Evolutionary conservation across 1,140 invertebrate species (phyloP), one percentile per base, ranked within the genome.

Genomic region (Diplogasteroides magnus): DNA sequence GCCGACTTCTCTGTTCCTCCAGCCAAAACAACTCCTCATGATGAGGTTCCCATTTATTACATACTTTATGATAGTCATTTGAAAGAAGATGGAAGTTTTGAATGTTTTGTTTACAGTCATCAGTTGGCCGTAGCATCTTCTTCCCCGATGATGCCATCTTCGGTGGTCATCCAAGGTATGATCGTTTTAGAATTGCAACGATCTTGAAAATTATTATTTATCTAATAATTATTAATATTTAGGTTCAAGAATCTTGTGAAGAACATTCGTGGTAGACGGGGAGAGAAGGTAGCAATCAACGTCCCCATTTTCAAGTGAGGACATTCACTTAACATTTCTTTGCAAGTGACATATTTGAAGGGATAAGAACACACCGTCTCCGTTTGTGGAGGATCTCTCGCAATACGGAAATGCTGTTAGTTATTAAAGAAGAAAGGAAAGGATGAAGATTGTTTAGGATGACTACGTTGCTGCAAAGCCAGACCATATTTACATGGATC

Each of bases 91-190:
- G n/a, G n/a, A n/a, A n/a, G n/a, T n/a, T n/a, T n/a, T n/a, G n/a
- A n/a, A n/a, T n/a, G n/a, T n/a, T n/a, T n/a, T n/a, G n/a, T n/a
- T n/a, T n/a, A n/a, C n/a, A n/a, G n/a, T n/a, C 37, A 6, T 48
- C 37, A 6, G 37, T 48, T 1, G 91, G 93, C 0, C 87, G 86
- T 68, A 97, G 94, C 1, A 85, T 94, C 6, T 99, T 94, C 85
- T 95, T 94, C 82, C 94, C 97, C 0, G 93, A 98, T 84, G 90
- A 94, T 79, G 93, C 89, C 14, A 96, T 98, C 77, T 96, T 88
- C 85, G 87, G 88, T 26, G 92, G 91, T 31, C 96, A 98, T 89
- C 95, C 95, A 28, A 87, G 96, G 73, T 98, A 97, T 83, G 82
- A 76, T 56, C 56, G 59, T n/a, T 29, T 19, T 6, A 19, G 15